Evolutionary conservation across 1,140 invertebrate species (phyloP), one percentile per base, ranked within the genome.

Genomic region (Oedothorax gibbosus): DNA sequence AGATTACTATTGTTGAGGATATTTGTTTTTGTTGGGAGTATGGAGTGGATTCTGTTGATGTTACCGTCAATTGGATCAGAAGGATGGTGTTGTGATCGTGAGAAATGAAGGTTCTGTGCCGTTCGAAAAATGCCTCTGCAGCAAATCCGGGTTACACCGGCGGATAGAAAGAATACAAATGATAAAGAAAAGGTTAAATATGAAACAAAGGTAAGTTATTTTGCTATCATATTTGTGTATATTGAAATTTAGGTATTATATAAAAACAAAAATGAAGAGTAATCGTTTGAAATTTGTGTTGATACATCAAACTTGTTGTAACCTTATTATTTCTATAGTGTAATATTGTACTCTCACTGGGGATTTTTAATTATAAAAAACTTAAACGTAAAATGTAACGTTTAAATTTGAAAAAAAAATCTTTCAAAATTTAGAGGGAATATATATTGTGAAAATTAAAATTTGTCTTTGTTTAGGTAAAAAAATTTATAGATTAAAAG

Each of bases 131-230:
- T 85, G 82, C 82, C 82, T 68, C 35, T 85, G 73, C 82, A 85
- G 82, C 82, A 85, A 62, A 85, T 85, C 54, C 72, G 82, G 64
- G 73, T 85, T 14, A 85, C 82, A 11, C 82, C 82, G 62, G 82
- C 82, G 8, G 82, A 85, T 57, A 66, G 82, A 57, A 85, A 69
- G 49, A 60, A 49, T 21, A 51, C 73, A 9, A 77, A 66, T 76
- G 82, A 77, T 57, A 84, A 84, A n/a, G 82, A 85, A 60, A 85
- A 76, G 60, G 73, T 77, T 51, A 85, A 77, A 69, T 77, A 85
- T 77, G 82, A 85, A 54, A 20, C 77, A 10, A 79, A 79, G 64
- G 77, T 79, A 54, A 66, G 77, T 35, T 66, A 12, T 66, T 35
- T 35, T 14, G 20, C 62, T 18, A 12, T 60, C 9, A n/a, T 3